phyloP scores from a whole-genome alignment of 2,113 vertebrate genomes.

The Elaphurus davidianus region DNA sequence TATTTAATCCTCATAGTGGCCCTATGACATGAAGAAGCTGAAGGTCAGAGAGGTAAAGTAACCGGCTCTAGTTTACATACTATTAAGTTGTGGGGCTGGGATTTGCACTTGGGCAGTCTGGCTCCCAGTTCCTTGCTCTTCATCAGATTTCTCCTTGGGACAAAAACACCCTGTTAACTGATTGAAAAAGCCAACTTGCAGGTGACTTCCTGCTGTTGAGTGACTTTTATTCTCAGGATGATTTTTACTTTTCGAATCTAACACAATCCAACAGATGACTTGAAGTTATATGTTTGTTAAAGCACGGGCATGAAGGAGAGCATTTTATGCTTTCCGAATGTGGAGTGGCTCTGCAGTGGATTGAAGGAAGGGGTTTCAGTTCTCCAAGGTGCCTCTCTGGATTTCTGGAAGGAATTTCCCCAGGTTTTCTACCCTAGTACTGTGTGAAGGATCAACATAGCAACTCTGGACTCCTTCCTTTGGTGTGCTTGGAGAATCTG shows the following conservation, averaged over 20 bases:
- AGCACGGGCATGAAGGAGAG: background rate
- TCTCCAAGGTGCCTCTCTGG: background rate
- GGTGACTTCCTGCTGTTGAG: background rate
- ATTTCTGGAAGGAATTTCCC: background rate
- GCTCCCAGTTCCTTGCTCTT: background rate
- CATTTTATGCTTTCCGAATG: background rate
- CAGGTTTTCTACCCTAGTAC: background rate
- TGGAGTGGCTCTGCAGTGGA: background rate
- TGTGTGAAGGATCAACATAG: background rate
- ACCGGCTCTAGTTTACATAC: background rate
- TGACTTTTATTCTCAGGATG: background rate
- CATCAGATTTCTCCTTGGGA: background rate
- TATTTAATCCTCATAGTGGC: background rate
- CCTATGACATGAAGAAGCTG: background rate
- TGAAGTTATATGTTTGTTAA: background rate
- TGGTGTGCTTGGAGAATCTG: background rate
- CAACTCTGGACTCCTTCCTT: background rate
- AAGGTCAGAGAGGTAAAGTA: background rate
- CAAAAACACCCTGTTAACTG: background rate
- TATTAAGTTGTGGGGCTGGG: background rate
- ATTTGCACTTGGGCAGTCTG: background rate
- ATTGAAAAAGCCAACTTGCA: background rate
- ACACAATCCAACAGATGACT: background rate
- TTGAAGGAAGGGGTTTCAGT: background rate
- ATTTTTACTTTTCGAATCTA: background rate